Evolutionary conservation across 2,888 invertebrate species (phyloP).

Genomic region (Parnassius mnemosyne): DNA sequence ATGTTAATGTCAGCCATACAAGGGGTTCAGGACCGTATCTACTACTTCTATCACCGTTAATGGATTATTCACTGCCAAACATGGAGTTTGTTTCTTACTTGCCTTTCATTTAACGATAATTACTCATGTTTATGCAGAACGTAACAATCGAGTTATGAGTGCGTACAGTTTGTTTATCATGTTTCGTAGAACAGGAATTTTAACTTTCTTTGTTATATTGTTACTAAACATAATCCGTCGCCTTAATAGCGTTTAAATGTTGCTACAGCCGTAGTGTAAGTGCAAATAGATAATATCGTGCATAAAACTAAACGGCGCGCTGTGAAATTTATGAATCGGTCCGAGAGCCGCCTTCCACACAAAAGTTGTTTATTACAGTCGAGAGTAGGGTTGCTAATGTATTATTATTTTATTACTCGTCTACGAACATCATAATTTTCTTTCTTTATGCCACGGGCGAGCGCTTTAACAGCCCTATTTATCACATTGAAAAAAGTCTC

Average conservation of each 20-base stretch:
- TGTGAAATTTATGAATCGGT: constrained; percentile 75
- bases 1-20: constrained; percentile 66
- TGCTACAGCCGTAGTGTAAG: constrained; percentile 44
- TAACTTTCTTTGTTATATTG: constrained; percentile 33
- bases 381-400: constrained; percentile 67
- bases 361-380: constrained; percentile 73
- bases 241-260: constrained; percentile 29
- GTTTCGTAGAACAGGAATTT: constrained; percentile 17
- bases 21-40: constrained; percentile 55
- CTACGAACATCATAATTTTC: constrained; percentile 66
- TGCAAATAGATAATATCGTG: constrained; percentile 72
- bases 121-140: constrained; percentile 37
- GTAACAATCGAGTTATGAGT: constrained; percentile 33
- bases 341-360: constrained; percentile 74
- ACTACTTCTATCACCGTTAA: constrained; percentile 61
- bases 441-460: constrained; percentile 61
- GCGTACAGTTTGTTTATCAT: constrained; percentile 26
- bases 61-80: constrained; percentile 63
- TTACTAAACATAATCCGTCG: constrained; percentile 37
- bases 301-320: constrained; percentile 75
- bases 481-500: constrained; percentile 60
- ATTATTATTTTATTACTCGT: constrained; percentile 61
- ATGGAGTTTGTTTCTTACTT: constrained; percentile 42
- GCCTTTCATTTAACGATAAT: constrained; percentile 42
- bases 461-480: constrained; percentile 62